These are phyloP conservation scores for Lutjanus argentimaculatus DNA, from an alignment of 2,797 vertebrate species.

Conservation along the genomic window DNA sequence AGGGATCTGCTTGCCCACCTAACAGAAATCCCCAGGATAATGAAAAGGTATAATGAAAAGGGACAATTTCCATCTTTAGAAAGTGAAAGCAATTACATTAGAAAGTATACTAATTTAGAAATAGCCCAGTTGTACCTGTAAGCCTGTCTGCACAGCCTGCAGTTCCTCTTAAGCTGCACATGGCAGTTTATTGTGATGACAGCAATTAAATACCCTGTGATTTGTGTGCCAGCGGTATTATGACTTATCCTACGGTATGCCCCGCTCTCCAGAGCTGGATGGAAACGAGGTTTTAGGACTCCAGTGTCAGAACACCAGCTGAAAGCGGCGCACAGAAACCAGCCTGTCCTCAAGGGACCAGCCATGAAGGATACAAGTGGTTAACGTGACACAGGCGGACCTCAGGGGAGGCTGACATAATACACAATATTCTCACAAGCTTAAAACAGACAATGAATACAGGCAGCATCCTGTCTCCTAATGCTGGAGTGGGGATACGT, in stretches of 20 bases:
- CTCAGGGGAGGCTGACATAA: slow-evolving; percentile 44
- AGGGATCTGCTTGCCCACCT: slow-evolving; percentile 17
- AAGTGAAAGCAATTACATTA: slow-evolving; percentile 80
- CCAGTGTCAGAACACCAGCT: slow-evolving; percentile 39
- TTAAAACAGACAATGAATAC: slow-evolving; percentile 59
- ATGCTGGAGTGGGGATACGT: slow-evolving; percentile 51
- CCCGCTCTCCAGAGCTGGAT: slow-evolving; percentile 53
- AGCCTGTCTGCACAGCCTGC: slow-evolving; percentile 70
- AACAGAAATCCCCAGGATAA: slow-evolving; percentile 44
- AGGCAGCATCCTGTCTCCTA: slow-evolving; percentile 37
- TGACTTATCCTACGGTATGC: slow-evolving; percentile 69
- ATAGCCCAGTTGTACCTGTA: slow-evolving; percentile 78
- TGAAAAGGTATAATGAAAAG: slow-evolving; percentile 58
- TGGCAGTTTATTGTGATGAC: slow-evolving; percentile 76
- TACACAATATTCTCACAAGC: slow-evolving; percentile 53
- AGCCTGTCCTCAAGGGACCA: slow-evolving; percentile 58
- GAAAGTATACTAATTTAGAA: slow-evolving; percentile 79
- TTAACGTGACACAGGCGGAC: slow-evolving; percentile 58
- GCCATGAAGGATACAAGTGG: slow-evolving; percentile 61
- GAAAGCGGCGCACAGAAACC: slow-evolving; percentile 48
- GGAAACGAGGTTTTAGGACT: slow-evolving; percentile 57
- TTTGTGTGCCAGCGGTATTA: slow-evolving; percentile 75
- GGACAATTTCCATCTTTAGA: slow-evolving; percentile 65
- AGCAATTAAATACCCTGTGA: slow-evolving; percentile 83
- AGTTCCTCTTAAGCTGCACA: slow-evolving; percentile 73